Conservation (phyloP, 2,888 invertebrate genomes). For the Suillia variegata region DNA sequence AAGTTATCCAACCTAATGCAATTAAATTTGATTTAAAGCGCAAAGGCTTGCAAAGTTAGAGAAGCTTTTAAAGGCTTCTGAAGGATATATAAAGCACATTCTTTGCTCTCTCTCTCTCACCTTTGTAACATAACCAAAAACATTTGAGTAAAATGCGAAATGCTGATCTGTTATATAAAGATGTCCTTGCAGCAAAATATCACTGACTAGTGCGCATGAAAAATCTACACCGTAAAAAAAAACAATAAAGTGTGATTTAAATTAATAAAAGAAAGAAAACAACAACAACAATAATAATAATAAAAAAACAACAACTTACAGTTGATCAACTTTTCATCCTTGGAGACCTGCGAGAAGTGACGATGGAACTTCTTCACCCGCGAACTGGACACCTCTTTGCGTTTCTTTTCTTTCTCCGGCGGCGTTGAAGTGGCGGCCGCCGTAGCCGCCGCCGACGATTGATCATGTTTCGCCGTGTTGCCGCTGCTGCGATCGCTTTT, state of each 20-base stretch:
- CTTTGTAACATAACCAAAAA: constrained; percentile 93
- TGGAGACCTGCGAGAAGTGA: constrained; percentile 82
- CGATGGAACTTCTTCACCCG: constrained; percentile 89
- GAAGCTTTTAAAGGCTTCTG: not conserved
- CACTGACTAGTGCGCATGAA: constrained; percentile 90
- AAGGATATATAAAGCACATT: not conserved
- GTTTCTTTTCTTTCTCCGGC: constrained; percentile 57
- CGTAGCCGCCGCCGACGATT: constrained; percentile 24
- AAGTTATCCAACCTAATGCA: not conserved
- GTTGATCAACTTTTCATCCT: constrained; percentile 84
- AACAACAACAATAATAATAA: no score
- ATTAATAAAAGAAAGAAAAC: not conserved
- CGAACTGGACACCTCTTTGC: constrained; percentile 62
- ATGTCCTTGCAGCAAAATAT: constrained; percentile 90
- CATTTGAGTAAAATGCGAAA: constrained; percentile 95
- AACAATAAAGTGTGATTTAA: constrained; percentile 2
- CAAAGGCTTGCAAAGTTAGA: not conserved
- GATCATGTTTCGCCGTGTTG: constrained; percentile 49
- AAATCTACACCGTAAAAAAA: constrained; percentile 72
- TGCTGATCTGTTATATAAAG: constrained; percentile 93
- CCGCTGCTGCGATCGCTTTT: constrained; percentile 33
- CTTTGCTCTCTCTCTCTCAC: constrained; percentile 64
- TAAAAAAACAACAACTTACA: constrained; percentile 66
- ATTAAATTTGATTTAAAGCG: not conserved
- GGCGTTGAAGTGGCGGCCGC: constrained; percentile 28